Base-by-base conservation (phyloP, 2,888 invertebrate genomes). In the Nemurella pictetii region DNA sequence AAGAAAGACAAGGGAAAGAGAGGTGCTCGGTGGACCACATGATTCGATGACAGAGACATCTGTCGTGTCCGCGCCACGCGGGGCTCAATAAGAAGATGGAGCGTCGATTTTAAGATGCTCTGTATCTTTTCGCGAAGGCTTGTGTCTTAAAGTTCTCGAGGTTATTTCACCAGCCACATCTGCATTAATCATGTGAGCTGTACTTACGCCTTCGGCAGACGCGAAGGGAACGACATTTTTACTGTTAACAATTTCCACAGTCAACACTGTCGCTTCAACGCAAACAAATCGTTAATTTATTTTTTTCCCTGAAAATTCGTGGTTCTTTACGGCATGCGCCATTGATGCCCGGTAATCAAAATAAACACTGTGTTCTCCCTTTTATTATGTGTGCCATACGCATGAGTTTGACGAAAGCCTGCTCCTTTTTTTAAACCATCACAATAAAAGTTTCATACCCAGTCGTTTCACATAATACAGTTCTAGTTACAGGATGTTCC, bases 31-130 rank as follows among this genome's bases (percentile, higher is more conserved):
- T 72, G 27, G 29, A 72, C 72, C 82, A 72, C 72, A 29, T 82
- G 82, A 82, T 82, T 55, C 55, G 82, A 82, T 82, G 82, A 82
- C 82, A 82, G 82, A 82, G 55, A 82, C 82, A 82, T 82, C 82
- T 82, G 82, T 55, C 29, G 82, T 5, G 4, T 3, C 28, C 26
- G 15, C n/a, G n/a, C n/a, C n/a, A 25, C 9, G 80, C 35, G 80
- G 32, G 36, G 36, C 80, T 81, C 36, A 78, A 78, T 78, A 78
- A 29, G 78, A 30, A 78, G 78, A 78, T 78, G 78, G 30, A 12
- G 55, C 55, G 55, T 55, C 55, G 55, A 55, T 55, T 55, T 55
- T 55, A 55, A 55, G 55, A 55, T 12, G 35, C 12, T 35, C 35
- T 35, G 35, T 12, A n/a, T n/a, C n/a, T n/a, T n/a, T n/a, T n/a